These are phyloP conservation scores for Centruroides sculpturatus DNA, from an alignment of 1,140 invertebrate genomes.

Conservation along the genomic window DNA sequence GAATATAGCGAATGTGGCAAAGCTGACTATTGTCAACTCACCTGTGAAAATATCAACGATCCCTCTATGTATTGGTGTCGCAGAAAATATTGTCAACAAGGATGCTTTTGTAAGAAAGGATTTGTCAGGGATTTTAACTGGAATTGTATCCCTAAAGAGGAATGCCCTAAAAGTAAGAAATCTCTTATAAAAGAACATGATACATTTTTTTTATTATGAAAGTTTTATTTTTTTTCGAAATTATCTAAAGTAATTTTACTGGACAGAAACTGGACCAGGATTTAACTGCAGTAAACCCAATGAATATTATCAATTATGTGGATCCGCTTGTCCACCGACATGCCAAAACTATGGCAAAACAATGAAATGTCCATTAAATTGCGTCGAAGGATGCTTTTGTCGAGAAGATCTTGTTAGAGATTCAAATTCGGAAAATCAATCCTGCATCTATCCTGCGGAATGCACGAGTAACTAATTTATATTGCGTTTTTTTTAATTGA, in stretches of 20 bases:
- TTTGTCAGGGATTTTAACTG: background rate
- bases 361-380: conserved; percentile 1
- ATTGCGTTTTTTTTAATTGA: no score
- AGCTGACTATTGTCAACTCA: background rate
- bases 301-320: no score
- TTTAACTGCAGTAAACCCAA: no score
- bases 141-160: conserved; percentile 2
- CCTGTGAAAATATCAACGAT: background rate
- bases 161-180: background rate
- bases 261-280: no score
- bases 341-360: background rate
- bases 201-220: no score
- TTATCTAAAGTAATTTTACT: no score
- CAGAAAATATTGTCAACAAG: background rate
- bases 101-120: conserved; percentile 13
- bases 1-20: background rate
- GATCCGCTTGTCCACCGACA: no score
- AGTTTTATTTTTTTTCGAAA: no score
- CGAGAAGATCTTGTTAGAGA: background rate
- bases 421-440: no score
- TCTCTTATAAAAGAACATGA: no score
- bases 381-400: conserved; percentile 14
- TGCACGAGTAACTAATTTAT: no score
- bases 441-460: no score
- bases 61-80: background rate